Evolutionary conservation across 2,888 invertebrate genomes (phyloP).

Genomic region (Tortricodes alternella): DNA sequence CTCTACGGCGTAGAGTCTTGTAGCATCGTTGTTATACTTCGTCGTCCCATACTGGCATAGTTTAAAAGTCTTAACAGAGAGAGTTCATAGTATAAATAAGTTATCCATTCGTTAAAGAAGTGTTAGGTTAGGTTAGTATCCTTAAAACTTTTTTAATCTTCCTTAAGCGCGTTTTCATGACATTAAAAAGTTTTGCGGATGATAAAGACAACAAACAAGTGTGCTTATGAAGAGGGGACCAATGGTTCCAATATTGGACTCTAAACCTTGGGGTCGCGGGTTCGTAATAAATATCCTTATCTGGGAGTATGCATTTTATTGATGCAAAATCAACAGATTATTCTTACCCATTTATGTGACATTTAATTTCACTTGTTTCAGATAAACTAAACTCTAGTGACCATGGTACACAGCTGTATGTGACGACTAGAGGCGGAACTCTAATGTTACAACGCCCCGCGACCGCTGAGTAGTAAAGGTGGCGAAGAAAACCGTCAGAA

Average conservation of each 20-base stretch:
- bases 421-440: conserved; percentile 2
- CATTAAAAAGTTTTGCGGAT: background rate
- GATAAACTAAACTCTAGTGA: background rate
- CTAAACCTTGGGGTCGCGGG: too few relatives aligned
- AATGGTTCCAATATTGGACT: too few relatives aligned
- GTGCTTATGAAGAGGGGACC: background rate
- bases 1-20: background rate
- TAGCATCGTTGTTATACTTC: background rate
- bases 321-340: too few relatives aligned
- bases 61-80: too few relatives aligned
- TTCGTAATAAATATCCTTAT: too few relatives aligned
- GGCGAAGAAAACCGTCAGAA: conserved; percentile 47
- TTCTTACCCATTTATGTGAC: too few relatives aligned
- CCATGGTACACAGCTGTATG: background rate
- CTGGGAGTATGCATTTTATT: too few relatives aligned
- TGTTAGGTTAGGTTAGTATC: too few relatives aligned
- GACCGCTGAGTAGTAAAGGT: conserved; percentile 33
- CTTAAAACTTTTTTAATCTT: conserved; percentile 22
- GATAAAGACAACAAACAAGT: conserved; percentile 13
- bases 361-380: conserved; percentile 9
- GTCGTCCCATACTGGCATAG: too few relatives aligned
- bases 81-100: too few relatives aligned
- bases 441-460: conserved; percentile 30
- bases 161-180: conserved; percentile 14
- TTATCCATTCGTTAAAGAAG: too few relatives aligned